Evolutionary conservation across 2,888 invertebrate genomes (phyloP).

Genomic region (Spatulosminthurus flaviceps): DNA sequence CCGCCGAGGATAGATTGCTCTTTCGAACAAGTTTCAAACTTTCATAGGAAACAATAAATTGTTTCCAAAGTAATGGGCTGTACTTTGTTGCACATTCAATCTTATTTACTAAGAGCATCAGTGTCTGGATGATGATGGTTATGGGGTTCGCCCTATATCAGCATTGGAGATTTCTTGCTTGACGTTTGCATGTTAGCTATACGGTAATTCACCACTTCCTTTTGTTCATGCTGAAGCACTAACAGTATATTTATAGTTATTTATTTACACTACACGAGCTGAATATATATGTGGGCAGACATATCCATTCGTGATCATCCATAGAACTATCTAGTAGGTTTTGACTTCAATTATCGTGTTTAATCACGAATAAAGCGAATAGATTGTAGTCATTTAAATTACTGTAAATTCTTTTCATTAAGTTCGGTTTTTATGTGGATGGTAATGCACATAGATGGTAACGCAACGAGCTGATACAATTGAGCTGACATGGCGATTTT

Average conservation of each 20-base stretch:
- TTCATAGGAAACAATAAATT: no score
- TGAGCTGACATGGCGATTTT: no score
- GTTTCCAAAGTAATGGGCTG: no score
- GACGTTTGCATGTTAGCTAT: neutral
- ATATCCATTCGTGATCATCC: constrained; percentile 15
- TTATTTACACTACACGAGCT: constrained; percentile 30
- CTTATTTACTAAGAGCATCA: no score
- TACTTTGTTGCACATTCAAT: no score
- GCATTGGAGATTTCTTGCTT: neutral
- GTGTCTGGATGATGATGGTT: no score
- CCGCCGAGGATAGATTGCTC: no score
- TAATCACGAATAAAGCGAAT: constrained; percentile 35
- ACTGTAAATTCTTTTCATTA: constrained; percentile 26
- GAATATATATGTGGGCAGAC: constrained; percentile 28
- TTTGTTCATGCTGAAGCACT: constrained; percentile 16
- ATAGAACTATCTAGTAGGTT: neutral
- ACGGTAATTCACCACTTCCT: neutral
- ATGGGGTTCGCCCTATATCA: no score
- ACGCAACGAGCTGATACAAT: no score
- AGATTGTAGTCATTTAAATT: constrained; percentile 13
- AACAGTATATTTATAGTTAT: constrained; percentile 31
- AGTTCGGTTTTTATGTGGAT: constrained; percentile 12
- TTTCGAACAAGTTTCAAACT: no score
- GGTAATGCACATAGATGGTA: no score
- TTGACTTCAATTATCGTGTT: neutral